These are phyloP conservation scores for Drosophila ogumai DNA, from an alignment of 1,140 invertebrate species.

Conservation along the genomic window DNA sequence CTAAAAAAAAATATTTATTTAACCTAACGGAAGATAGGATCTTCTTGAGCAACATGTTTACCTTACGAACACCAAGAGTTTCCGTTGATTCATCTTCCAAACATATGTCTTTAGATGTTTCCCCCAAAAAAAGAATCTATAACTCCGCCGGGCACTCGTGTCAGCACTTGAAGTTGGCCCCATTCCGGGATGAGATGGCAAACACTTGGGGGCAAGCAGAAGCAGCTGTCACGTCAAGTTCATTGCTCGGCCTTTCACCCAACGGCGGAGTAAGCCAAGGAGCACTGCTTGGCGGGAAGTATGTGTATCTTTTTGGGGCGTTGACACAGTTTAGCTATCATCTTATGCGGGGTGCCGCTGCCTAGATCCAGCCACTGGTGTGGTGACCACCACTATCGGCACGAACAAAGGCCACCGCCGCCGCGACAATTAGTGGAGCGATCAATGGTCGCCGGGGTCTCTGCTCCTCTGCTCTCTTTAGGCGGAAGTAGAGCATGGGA, in stretches of 20 bases:
- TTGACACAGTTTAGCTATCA: conserved; percentile 38
- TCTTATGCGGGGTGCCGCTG: conserved; percentile 49
- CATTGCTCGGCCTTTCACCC: conserved; percentile 68
- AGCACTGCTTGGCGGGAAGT: conserved; percentile 32
- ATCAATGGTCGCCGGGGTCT: conserved; percentile 72
- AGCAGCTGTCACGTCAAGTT: conserved; percentile 58
- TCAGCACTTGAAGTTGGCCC: conserved; percentile 32
- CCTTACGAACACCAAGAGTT: neutral
- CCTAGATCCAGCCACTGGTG: conserved; percentile 9
- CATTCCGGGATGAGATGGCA: conserved; percentile 31
- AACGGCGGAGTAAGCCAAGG: conserved; percentile 5
- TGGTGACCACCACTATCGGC: conserved; percentile 60
- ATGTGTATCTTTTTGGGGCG: conserved; percentile 34
- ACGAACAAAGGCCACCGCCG: conserved; percentile 63
- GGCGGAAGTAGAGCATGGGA: conserved; percentile 77
- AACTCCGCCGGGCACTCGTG: conserved; percentile 10
- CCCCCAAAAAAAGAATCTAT: neutral
- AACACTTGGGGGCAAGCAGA: conserved; percentile 27
- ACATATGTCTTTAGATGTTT: neutral
- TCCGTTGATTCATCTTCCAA: neutral
- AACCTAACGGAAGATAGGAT: neutral
- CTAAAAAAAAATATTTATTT: neutral
- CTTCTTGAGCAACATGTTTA: neutral
- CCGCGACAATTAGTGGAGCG: conserved; percentile 78
- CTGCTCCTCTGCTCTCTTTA: conserved; percentile 25